Conservation (phyloP, 2,113 vertebrate species). For the Chaetodon trifascialis region DNA sequence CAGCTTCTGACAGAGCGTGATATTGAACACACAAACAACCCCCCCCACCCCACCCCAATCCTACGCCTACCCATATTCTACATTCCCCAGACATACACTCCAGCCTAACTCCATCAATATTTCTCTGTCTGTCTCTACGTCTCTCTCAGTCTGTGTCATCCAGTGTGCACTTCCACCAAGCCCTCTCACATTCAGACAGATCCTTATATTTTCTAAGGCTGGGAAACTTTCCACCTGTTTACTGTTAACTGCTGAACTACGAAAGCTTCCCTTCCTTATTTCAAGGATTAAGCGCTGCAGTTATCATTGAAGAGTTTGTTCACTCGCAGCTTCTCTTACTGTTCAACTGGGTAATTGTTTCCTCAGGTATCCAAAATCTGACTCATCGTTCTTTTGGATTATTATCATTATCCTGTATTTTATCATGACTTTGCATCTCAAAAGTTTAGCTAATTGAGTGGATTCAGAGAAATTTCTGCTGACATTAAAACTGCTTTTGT, state of each 20-base stretch:
- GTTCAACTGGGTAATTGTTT: conserved; percentile 1
- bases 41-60: background rate
- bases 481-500: background rate
- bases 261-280: background rate
- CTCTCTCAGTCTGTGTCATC: conserved; percentile 33
- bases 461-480: background rate
- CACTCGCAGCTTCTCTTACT: background rate
- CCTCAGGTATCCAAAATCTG: background rate
- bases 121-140: conserved; percentile 39
- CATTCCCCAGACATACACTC: conserved; percentile 51
- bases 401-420: background rate
- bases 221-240: conserved; percentile 7
- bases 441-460: background rate
- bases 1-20: conserved; percentile 68
- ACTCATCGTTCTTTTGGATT: background rate
- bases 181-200: conserved; percentile 36
- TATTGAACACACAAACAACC: conserved; percentile 68
- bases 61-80: conserved; percentile 49
- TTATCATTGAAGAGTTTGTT: conserved; percentile 17
- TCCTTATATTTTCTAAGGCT: conserved; percentile 19
- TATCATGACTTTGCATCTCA: background rate
- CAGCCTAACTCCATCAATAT: conserved; percentile 59
- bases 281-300: background rate
- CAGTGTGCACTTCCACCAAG: conserved; percentile 31
- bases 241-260: conserved; percentile 12